These are phyloP conservation scores for Dermochelys coriacea DNA, from an alignment of 2,797 vertebrate species.

Conservation along the genomic window DNA sequence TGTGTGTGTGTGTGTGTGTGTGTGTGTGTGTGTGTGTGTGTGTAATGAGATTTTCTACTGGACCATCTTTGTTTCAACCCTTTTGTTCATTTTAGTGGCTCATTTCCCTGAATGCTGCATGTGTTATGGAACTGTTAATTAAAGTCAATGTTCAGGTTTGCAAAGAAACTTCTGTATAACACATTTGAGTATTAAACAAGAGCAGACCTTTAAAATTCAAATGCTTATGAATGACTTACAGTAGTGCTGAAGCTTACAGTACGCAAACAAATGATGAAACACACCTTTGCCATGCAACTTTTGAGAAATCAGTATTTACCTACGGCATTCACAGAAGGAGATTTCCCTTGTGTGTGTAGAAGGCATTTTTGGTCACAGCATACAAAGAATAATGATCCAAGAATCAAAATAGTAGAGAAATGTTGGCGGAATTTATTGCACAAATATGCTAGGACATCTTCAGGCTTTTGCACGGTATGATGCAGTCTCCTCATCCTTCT, in stretches of 20 bases:
- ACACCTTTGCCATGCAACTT: slow-evolving; percentile 63
- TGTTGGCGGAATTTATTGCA: slow-evolving; percentile 59
- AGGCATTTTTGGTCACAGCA: slow-evolving; percentile 70
- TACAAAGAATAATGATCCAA: slow-evolving; percentile 79
- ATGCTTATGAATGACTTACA: slow-evolving; percentile 59
- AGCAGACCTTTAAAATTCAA: slow-evolving; percentile 66
- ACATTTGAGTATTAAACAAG: slow-evolving; percentile 37
- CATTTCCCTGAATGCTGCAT: neutral
- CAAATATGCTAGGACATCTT: slow-evolving; percentile 65
- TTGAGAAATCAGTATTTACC: slow-evolving; percentile 70
- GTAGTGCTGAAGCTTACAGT: slow-evolving; percentile 55
- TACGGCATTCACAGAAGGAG: slow-evolving; percentile 58
- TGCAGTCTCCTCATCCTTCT: slow-evolving; percentile 67
- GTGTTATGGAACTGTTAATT: neutral
- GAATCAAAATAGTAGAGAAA: slow-evolving; percentile 74
- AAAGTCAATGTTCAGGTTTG: slow-evolving; percentile 29
- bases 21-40: slow-evolving; percentile 3
- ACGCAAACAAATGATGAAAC: slow-evolving; percentile 26
- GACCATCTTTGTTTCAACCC: neutral
- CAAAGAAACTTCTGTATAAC: slow-evolving; percentile 25
- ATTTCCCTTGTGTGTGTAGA: slow-evolving; percentile 70
- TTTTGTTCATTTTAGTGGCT: neutral
- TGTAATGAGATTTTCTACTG: neutral
- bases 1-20: neutral
- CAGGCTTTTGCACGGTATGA: slow-evolving; percentile 61